Conservation (phyloP, 2,113 vertebrate genomes). For the Recurvirostra avosetta region DNA sequence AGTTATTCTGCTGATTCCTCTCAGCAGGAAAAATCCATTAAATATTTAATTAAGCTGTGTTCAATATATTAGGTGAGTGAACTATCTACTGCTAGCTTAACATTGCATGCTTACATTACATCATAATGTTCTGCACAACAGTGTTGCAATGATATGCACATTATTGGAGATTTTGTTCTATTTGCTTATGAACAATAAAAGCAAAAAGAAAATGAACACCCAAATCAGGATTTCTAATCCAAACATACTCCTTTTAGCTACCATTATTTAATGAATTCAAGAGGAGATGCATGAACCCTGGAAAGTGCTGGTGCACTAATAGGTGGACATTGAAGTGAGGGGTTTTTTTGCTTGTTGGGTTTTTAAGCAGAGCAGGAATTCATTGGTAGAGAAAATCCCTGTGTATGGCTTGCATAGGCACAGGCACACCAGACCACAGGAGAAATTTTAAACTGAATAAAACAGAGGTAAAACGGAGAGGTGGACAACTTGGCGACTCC, state of each 20-base stretch:
- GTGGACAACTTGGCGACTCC: not conserved
- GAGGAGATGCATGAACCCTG: not conserved
- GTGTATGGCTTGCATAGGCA: not conserved
- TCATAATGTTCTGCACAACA: not conserved
- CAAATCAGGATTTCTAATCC: not conserved
- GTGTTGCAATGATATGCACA: not conserved
- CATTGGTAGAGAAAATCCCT: not conserved
- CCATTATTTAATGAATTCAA: not conserved
- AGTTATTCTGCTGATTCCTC: slow-evolving; percentile 32
- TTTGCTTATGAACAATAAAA: not conserved
- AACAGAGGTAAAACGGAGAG: not conserved
- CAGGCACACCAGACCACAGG: not conserved
- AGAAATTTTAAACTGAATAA: not conserved
- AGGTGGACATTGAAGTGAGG: not conserved
- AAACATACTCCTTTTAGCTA: not conserved
- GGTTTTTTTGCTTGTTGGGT: not conserved
- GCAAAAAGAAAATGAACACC: not conserved
- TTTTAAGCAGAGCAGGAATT: not conserved
- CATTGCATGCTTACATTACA: not conserved
- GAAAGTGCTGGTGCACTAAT: not conserved
- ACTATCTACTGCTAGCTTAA: not conserved
- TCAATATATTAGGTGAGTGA: slow-evolving; percentile 27
- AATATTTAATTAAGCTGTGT: slow-evolving; percentile 44
- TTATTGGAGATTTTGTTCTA: not conserved
- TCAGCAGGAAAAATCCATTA: not conserved